These are phyloP conservation scores for Apotomis turbidana DNA, from an alignment of 2,888 invertebrate genomes.

Conservation along the genomic window DNA sequence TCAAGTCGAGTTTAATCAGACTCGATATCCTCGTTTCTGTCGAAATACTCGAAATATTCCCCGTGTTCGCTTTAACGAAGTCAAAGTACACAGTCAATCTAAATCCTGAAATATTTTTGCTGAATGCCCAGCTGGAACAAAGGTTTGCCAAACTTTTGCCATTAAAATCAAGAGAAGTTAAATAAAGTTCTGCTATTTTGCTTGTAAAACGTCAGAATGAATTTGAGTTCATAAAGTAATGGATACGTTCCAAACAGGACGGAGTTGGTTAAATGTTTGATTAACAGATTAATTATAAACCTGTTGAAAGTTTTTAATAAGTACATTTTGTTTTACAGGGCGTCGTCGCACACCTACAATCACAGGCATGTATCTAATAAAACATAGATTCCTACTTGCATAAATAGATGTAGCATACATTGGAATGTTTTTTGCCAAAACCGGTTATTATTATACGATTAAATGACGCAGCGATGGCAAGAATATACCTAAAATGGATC, in stretches of 20 bases:
- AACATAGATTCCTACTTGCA: too few relatives aligned
- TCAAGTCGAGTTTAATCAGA: neutral
- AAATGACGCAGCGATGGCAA: too few relatives aligned
- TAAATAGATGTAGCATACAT: too few relatives aligned
- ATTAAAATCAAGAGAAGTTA: constrained; percentile 52
- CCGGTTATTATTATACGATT: too few relatives aligned
- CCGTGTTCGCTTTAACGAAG: constrained; percentile 16
- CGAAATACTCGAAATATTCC: constrained; percentile 2
- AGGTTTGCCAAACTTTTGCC: constrained; percentile 48
- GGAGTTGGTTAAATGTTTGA: constrained; percentile 8
- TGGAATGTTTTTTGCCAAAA: too few relatives aligned
- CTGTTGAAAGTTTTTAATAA: neutral
- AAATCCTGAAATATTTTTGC: constrained; percentile 43
- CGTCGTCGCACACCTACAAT: too few relatives aligned
- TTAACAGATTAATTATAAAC: constrained; percentile 8
- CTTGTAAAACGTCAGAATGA: constrained; percentile 34
- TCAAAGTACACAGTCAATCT: constrained; percentile 37
- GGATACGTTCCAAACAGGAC: constrained; percentile 34
- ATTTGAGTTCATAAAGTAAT: constrained; percentile 35
- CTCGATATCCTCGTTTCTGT: neutral
- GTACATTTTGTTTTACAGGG: too few relatives aligned
- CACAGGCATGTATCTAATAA: too few relatives aligned
- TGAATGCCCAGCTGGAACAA: constrained; percentile 47
- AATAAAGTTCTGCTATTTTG: constrained; percentile 36
- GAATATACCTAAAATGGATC: too few relatives aligned